Evolutionary conservation across 2,888 invertebrate species (phyloP).

Genomic region (Meghimatium bilineatum): DNA sequence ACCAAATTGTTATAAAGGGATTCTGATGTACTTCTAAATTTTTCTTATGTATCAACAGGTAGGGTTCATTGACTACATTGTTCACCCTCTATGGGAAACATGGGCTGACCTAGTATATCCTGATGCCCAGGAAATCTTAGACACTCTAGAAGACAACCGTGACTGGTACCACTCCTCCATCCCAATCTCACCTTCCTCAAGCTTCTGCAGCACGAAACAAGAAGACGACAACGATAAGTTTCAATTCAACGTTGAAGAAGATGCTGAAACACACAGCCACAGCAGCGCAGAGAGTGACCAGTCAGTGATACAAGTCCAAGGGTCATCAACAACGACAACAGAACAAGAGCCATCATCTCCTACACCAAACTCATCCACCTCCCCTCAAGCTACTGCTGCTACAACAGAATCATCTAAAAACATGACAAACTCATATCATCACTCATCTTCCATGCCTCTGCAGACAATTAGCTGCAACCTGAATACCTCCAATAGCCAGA

Average conservation of each 20-base stretch:
- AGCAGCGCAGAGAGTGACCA: slow-evolving; percentile 52
- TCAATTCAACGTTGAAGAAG: slow-evolving; percentile 69
- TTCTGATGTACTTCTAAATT: no score
- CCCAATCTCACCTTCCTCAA: slow-evolving; percentile 87
- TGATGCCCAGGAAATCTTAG: slow-evolving; percentile 97
- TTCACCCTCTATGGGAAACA: slow-evolving; percentile 99
- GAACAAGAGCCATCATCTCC: slow-evolving; percentile 5
- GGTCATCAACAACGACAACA: slow-evolving; percentile 24
- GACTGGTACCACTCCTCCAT: slow-evolving; percentile 96
- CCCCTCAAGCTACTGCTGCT: slow-evolving; percentile 36
- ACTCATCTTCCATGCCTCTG: slow-evolving; percentile 13
- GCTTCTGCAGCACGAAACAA: slow-evolving; percentile 63
- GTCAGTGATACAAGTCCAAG: slow-evolving; percentile 30
- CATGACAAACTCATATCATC: slow-evolving; percentile 18
- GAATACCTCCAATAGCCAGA: slow-evolving; percentile 1
- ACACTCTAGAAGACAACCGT: slow-evolving; percentile 97
- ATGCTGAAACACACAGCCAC: slow-evolving; percentile 53
- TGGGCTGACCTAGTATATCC: slow-evolving; percentile 99
- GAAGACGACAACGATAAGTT: slow-evolving; percentile 56
- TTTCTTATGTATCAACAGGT: slow-evolving; percentile 80
- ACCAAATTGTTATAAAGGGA: no score
- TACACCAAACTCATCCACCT: neutral
- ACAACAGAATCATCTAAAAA: neutral
- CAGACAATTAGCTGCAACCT: neutral
- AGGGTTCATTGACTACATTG: slow-evolving; percentile 99